Conservation (phyloP, 2,797 vertebrate species). For the Phalloptychus januarius region DNA sequence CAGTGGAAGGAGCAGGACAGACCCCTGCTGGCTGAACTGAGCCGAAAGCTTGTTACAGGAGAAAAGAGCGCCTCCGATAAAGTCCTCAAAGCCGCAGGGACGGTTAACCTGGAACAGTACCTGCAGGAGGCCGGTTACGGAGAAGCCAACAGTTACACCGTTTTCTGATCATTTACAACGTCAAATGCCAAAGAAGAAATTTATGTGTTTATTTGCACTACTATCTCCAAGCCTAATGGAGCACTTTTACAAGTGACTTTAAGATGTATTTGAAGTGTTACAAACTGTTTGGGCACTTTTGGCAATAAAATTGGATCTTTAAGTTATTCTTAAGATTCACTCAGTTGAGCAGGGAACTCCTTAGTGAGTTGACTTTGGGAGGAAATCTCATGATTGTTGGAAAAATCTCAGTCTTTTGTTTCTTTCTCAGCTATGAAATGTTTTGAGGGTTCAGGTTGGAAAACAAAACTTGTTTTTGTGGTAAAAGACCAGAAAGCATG, state of each 20-base stretch:
- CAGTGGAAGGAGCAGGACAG: constrained; percentile 86
- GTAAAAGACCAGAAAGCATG: constrained; percentile 27
- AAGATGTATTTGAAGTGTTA: constrained; percentile 21
- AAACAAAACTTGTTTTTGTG: constrained; percentile 5
- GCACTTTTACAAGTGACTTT: constrained; percentile 23
- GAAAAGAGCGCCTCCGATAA: constrained; percentile 84
- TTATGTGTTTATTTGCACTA: constrained; percentile 24
- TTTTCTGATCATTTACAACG: constrained; percentile 79
- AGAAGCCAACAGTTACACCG: constrained; percentile 82
- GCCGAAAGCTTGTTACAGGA: constrained; percentile 76
- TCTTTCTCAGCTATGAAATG: not conserved
- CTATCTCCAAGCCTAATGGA: constrained; percentile 5
- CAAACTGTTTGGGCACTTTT: constrained; percentile 17
- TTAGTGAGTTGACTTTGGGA: constrained; percentile 13
- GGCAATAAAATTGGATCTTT: not conserved
- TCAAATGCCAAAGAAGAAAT: constrained; percentile 14
- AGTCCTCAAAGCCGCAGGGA: constrained; percentile 83
- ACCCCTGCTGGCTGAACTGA: constrained; percentile 79
- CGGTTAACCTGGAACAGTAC: constrained; percentile 86
- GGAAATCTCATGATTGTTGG: not conserved
- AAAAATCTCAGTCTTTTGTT: constrained; percentile 11
- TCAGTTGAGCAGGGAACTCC: not conserved
- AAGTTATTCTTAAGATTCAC: not conserved
- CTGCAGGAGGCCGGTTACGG: constrained; percentile 85
- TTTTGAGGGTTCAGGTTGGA: constrained; percentile 1